Evolutionary conservation across 2,797 vertebrate genomes (phyloP).

Genomic region (Sebastes kiyomatsui): DNA sequence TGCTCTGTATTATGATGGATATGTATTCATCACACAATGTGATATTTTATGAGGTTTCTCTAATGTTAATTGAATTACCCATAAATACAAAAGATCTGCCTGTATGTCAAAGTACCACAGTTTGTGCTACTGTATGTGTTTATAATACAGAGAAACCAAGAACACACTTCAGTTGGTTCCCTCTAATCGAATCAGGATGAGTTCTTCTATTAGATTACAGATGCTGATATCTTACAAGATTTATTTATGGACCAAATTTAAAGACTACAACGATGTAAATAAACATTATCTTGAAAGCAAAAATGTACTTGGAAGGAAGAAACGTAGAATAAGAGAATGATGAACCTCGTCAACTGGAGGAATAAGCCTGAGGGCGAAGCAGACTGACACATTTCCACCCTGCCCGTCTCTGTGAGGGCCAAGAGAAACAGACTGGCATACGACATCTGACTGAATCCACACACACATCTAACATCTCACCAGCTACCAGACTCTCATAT

Average conservation of each 20-base stretch:
- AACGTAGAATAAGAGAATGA: slow-evolving; percentile 17
- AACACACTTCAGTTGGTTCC: slow-evolving; percentile 2
- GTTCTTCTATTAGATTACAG: slow-evolving; percentile 31
- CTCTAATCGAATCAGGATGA: slow-evolving; percentile 43
- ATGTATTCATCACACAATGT: neutral
- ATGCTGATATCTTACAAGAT: neutral
- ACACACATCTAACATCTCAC: slow-evolving; percentile 12
- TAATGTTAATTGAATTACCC: neutral
- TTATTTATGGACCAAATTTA: neutral
- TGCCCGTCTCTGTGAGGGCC: slow-evolving; percentile 61
- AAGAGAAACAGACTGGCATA: slow-evolving; percentile 78
- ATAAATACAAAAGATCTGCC: neutral
- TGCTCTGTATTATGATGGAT: neutral
- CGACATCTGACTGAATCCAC: slow-evolving; percentile 65
- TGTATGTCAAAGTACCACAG: neutral
- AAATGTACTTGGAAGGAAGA: neutral
- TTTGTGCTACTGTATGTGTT: neutral
- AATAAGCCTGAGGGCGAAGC: slow-evolving; percentile 53
- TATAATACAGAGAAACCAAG: neutral
- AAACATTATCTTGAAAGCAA: neutral
- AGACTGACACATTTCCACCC: slow-evolving; percentile 58
- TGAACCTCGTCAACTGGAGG: slow-evolving; percentile 36
- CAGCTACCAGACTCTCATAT: neutral
- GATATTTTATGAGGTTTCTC: neutral
- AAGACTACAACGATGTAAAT: neutral